These are phyloP conservation scores for Zaprionus nigranus DNA, from an alignment of 1,140 invertebrate genomes.

Conservation along the genomic window DNA sequence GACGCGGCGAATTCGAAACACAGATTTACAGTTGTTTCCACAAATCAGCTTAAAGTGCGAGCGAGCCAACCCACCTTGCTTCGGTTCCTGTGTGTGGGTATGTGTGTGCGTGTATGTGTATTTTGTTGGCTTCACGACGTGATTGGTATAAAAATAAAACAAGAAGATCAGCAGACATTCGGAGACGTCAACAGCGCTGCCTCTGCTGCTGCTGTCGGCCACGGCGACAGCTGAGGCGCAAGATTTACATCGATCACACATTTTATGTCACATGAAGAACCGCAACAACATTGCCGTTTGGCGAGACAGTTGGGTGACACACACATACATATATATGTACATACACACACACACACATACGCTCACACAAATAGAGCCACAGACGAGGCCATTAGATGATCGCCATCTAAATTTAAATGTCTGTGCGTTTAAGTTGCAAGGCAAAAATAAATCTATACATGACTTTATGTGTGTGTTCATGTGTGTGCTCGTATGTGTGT, in stretches of 20 bases:
- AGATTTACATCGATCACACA: slow-evolving; percentile 80
- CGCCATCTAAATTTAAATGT: slow-evolving; percentile 77
- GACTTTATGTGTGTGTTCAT: background rate
- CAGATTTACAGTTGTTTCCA: slow-evolving; percentile 69
- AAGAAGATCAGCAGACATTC: slow-evolving; percentile 64
- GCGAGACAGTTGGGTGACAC: slow-evolving; percentile 74
- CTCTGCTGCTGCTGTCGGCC: background rate
- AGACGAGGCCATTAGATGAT: slow-evolving; percentile 77
- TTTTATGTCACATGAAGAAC: slow-evolving; percentile 80
- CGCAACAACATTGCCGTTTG: slow-evolving; percentile 52
- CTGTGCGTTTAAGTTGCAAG: slow-evolving; percentile 79
- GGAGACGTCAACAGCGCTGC: slow-evolving; percentile 18
- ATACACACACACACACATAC: slow-evolving; percentile 39
- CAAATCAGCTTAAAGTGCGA: slow-evolving; percentile 67
- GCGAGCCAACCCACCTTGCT: background rate
- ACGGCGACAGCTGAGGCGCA: slow-evolving; percentile 66
- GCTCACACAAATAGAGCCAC: slow-evolving; percentile 10
- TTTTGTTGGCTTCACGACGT: slow-evolving; percentile 32
- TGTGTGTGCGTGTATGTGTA: background rate
- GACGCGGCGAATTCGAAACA: slow-evolving; percentile 44
- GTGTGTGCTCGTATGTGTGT: no score
- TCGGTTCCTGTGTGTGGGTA: background rate
- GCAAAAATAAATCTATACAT: slow-evolving; percentile 78
- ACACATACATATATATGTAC: slow-evolving; percentile 2
- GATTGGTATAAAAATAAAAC: slow-evolving; percentile 71